Conservation (phyloP, 1,140 invertebrate genomes). For the Reticulitermes speratus region DNA sequence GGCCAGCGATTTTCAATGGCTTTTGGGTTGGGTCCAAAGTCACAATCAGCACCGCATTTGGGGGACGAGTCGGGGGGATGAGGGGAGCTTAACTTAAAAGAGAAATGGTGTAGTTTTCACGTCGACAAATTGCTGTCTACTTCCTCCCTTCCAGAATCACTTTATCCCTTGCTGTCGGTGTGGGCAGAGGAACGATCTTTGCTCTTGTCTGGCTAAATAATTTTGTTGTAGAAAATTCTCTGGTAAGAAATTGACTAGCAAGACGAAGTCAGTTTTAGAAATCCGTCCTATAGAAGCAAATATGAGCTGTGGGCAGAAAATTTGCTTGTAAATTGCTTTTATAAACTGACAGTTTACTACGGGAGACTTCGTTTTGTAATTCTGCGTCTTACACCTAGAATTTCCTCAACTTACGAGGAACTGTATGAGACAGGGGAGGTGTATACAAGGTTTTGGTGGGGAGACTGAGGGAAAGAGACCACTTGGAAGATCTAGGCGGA, state of each 20-base stretch:
- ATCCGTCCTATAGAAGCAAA: background rate
- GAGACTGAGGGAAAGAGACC: too few species aligned
- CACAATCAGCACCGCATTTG: background rate
- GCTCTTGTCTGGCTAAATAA: background rate
- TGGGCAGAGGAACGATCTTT: too few species aligned
- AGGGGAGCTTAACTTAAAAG: background rate
- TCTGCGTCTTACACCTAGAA: too few species aligned
- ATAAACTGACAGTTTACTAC: too few species aligned
- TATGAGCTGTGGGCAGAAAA: too few species aligned
- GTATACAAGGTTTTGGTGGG: too few species aligned
- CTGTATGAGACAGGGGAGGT: too few species aligned
- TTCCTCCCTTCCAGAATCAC: background rate
- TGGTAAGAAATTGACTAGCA: background rate
- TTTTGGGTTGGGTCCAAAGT: slow-evolving; percentile 9
- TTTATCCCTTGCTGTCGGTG: background rate
- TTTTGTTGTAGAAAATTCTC: background rate
- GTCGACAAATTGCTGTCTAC: background rate
- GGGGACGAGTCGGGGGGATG: background rate
- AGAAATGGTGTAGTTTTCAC: slow-evolving; percentile 18
- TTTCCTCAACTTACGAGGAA: too few species aligned
- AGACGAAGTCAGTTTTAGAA: background rate
- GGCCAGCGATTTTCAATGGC: background rate
- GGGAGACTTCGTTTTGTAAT: too few species aligned
- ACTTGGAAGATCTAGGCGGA: too few species aligned
- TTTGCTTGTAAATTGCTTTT: too few species aligned